A percentile compares a stretch with the other conserved stretches of the same genome.
These are phyloP conservation scores for Nothocercus julius DNA, from an alignment of 2,113 vertebrate species.

Conservation along the genomic window DNA sequence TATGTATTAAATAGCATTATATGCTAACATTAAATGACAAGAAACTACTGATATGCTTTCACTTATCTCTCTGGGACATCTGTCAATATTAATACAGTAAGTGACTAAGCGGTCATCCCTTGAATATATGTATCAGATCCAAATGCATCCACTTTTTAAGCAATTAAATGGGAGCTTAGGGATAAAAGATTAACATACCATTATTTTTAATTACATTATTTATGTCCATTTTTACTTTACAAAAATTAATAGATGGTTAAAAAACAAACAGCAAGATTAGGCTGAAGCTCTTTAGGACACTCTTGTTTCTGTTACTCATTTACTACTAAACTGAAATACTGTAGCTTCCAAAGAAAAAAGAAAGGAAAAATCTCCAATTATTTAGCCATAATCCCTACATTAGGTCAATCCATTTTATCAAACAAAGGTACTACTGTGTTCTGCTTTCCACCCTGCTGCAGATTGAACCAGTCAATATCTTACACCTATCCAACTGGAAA, in stretches of 20 bases:
- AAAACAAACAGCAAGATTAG: background rate
- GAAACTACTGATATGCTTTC: constrained; percentile 51
- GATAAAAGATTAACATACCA: constrained; percentile 47
- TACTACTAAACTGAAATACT: background rate
- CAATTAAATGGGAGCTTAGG: constrained; percentile 44
- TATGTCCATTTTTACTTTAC: constrained; percentile 31
- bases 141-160: constrained; percentile 34
- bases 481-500: background rate
- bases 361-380: background rate
- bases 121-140: constrained; percentile 53
- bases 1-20: constrained; percentile 28
- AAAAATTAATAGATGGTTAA: constrained; percentile 29
- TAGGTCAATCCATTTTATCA: background rate
- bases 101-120: constrained; percentile 49
- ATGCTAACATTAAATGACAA: constrained; percentile 28
- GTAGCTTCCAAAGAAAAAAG: background rate
- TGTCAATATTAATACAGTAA: constrained; percentile 74
- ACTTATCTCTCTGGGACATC: constrained; percentile 58
- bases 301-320: background rate
- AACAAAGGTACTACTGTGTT: background rate
- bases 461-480: background rate
- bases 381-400: background rate
- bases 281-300: background rate
- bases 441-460: background rate
- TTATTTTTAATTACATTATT: constrained; percentile 59